These are phyloP conservation scores for Lycopodina hypogea DNA, from an alignment of 37 sponge, comb jelly and placozoan species.

Conservation along the genomic window DNA sequence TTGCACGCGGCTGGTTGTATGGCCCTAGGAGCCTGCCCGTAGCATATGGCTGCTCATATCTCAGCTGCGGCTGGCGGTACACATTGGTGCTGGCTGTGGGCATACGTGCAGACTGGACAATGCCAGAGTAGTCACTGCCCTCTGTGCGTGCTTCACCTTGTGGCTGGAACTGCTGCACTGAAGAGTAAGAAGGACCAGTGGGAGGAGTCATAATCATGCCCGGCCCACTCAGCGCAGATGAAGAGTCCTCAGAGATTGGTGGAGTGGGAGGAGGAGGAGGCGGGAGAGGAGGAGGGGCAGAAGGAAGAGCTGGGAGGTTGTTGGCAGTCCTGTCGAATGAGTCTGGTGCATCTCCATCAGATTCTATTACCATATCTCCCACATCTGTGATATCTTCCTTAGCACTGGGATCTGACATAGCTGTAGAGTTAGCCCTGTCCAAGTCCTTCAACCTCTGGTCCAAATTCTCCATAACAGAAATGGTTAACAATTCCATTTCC, in stretches of 20 bases:
- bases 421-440: slow-evolving; percentile 64
- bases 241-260: too few relatives aligned
- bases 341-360: slow-evolving; percentile 37
- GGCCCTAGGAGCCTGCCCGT: too few relatives aligned
- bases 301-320: neutral
- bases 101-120: too few relatives aligned
- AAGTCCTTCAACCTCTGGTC: slow-evolving; percentile 37
- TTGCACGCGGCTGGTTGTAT: too few relatives aligned
- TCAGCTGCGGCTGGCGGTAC: too few relatives aligned
- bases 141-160: neutral
- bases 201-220: slow-evolving; percentile 4
- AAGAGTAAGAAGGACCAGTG: neutral
- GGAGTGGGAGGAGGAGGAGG: neutral
- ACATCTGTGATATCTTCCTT: slow-evolving; percentile 74
- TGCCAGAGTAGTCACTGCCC: too few relatives aligned
- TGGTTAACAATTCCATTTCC: slow-evolving; percentile 10
- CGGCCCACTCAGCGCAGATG: neutral
- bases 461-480: slow-evolving; percentile 31
- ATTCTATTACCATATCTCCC: slow-evolving; percentile 91
- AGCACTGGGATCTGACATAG: slow-evolving; percentile 69
- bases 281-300: neutral
- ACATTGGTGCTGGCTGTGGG: too few relatives aligned
- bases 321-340: neutral
- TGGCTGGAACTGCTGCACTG: neutral
- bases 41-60: too few relatives aligned